Percentiles rank a stretch among this genome's conserved stretches.
phyloP scores from a whole-genome alignment of 2,888 invertebrate genomes.

The Adelphocoris suturalis region DNA sequence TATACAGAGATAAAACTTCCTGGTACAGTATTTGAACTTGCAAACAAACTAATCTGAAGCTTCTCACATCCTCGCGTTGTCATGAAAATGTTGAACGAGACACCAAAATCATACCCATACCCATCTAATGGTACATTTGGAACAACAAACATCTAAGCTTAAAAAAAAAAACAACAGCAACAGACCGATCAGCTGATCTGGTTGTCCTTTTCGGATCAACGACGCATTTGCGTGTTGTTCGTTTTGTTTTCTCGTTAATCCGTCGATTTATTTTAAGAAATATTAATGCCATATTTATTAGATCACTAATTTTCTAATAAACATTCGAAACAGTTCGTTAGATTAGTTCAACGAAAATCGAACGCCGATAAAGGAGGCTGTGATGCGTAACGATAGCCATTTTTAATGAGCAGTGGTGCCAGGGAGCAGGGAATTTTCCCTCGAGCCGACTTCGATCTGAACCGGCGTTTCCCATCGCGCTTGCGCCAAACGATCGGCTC shows the following conservation, averaged over 20 bases:
- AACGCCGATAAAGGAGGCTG: background rate
- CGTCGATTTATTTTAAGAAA: too few species aligned
- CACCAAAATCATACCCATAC: background rate
- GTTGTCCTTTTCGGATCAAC: background rate
- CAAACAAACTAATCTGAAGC: background rate
- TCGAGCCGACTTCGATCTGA: background rate
- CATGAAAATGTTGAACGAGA: background rate
- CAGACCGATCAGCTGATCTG: constrained; percentile 31
- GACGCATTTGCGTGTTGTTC: too few species aligned
- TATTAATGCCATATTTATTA: too few species aligned
- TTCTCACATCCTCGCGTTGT: constrained; percentile 2
- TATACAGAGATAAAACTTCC: background rate
- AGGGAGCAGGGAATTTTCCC: constrained; percentile 24
- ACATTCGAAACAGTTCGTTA: too few species aligned
- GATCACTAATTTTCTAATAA: too few species aligned
- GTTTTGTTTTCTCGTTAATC: too few species aligned
- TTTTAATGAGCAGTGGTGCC: constrained; percentile 5
- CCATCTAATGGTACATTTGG: background rate
- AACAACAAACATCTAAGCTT: background rate
- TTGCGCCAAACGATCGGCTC: background rate
- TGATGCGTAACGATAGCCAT: constrained; percentile 37
- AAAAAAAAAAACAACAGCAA: constrained; percentile 5
- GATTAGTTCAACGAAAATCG: too few species aligned
- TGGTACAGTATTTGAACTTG: background rate
- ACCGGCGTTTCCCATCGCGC: background rate